Evolutionary conservation across 2,113 vertebrate genomes (phyloP).

Genomic region (Neolamprologus longior): DNA sequence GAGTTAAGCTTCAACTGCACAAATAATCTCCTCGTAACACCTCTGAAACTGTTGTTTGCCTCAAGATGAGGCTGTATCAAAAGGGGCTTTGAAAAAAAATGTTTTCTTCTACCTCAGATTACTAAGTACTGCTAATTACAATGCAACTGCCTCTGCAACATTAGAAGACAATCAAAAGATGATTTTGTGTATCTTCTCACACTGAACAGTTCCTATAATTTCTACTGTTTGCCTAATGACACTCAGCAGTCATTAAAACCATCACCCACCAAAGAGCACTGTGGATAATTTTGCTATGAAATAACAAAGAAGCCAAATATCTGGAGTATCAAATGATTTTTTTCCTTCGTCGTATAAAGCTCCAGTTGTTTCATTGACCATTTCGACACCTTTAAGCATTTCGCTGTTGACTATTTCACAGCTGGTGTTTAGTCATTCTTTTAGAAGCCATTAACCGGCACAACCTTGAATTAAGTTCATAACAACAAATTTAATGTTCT

Average conservation of each 20-base stretch:
- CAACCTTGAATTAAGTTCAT: background rate
- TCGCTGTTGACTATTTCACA: background rate
- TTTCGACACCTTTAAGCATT: background rate
- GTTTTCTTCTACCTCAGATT: background rate
- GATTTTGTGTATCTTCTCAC: slow-evolving; percentile 25
- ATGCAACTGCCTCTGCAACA: slow-evolving; percentile 14
- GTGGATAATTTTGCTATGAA: slow-evolving; percentile 11
- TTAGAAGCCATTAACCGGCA: background rate
- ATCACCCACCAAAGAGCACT: slow-evolving; percentile 22
- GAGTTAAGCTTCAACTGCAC: background rate
- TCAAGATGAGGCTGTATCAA: background rate
- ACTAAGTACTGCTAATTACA: slow-evolving; percentile 29
- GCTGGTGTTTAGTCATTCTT: background rate
- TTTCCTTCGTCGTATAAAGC: background rate
- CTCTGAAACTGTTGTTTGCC: slow-evolving; percentile 8
- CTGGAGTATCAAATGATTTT: slow-evolving; percentile 6
- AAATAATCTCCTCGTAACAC: background rate
- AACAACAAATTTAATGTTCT: background rate
- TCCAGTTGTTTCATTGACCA: slow-evolving; percentile 16
- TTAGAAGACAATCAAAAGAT: slow-evolving; percentile 47
- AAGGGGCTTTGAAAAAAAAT: background rate
- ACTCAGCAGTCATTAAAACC: slow-evolving; percentile 34
- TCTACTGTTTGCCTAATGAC: slow-evolving; percentile 32
- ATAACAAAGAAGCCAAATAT: slow-evolving; percentile 22
- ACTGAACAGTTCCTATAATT: slow-evolving; percentile 9